Percentiles rank a stretch among this genome's conserved stretches.
Conservation (phyloP, 2,113 vertebrate genomes). For the Fulmarus glacialis region DNA sequence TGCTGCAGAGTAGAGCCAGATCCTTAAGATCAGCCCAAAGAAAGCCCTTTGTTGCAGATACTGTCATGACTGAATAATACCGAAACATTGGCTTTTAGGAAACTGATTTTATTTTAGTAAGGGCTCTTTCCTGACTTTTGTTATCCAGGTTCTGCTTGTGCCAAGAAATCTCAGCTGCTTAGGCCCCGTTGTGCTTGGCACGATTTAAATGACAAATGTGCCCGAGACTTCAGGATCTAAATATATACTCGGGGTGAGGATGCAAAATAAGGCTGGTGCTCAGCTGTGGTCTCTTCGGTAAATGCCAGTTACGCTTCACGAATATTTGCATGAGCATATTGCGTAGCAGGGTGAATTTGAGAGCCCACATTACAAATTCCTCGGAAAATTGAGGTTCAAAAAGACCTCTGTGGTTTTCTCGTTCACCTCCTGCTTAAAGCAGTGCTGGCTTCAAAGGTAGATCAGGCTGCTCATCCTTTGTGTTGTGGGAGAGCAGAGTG, state of each 20-base stretch:
- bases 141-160: not conserved
- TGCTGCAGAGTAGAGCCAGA: not conserved
- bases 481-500: not conserved
- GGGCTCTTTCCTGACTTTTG: not conserved
- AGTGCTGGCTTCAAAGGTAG: not conserved
- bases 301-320: not conserved
- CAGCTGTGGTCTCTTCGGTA: not conserved
- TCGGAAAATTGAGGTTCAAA: not conserved
- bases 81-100: not conserved
- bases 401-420: not conserved
- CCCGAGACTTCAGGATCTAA: not conserved
- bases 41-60: not conserved
- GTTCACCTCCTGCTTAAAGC: not conserved
- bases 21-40: not conserved
- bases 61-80: not conserved
- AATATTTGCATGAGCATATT: not conserved
- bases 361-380: not conserved
- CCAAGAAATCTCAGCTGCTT: constrained; percentile 17
- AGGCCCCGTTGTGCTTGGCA: constrained; percentile 13
- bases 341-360: not conserved
- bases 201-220: not conserved
- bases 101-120: not conserved
- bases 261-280: not conserved
- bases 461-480: not conserved
- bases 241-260: not conserved